These are phyloP conservation scores for Bellardia bayeri DNA, from an alignment of 2,888 invertebrate genomes.

Conservation along the genomic window DNA sequence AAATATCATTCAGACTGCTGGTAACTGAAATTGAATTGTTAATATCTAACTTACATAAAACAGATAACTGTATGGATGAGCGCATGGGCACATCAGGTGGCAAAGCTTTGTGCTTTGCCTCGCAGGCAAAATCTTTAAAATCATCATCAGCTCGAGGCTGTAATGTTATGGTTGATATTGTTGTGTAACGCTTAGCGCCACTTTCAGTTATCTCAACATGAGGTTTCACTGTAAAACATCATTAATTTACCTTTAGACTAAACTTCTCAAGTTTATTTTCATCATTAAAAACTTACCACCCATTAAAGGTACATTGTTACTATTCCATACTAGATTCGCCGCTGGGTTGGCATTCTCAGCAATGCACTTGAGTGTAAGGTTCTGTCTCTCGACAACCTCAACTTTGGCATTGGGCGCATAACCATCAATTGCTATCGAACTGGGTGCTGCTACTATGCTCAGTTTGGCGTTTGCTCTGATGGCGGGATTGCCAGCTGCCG, in stretches of 20 bases:
- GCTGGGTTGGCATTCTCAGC: constrained; percentile 83
- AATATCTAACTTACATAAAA: constrained; percentile 79
- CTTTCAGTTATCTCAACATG: constrained; percentile 80
- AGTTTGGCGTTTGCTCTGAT: constrained; percentile 95
- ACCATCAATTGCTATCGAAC: constrained; percentile 81
- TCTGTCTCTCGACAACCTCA: constrained; percentile 82
- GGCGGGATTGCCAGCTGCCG: constrained; percentile 91
- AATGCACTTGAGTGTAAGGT: constrained; percentile 81
- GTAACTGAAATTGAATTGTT: background rate
- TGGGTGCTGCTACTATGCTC: constrained; percentile 86
- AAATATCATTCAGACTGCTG: background rate
- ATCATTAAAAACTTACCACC: constrained; percentile 74
- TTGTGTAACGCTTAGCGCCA: constrained; percentile 79
- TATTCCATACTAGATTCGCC: constrained; percentile 81
- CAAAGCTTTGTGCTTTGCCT: constrained; percentile 81
- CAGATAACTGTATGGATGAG: constrained; percentile 81
- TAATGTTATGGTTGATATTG: constrained; percentile 79
- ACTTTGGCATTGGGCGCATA: constrained; percentile 82
- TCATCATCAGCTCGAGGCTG: constrained; percentile 82
- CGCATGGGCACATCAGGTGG: constrained; percentile 83
- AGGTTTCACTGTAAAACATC: constrained; percentile 73
- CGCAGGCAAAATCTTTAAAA: constrained; percentile 82
- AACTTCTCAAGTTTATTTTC: background rate
- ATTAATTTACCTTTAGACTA: constrained; percentile 9
- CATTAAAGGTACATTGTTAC: constrained; percentile 78